Evolutionary conservation across 2,888 invertebrate species (phyloP).

Genomic region (Spisula subtruncata): DNA sequence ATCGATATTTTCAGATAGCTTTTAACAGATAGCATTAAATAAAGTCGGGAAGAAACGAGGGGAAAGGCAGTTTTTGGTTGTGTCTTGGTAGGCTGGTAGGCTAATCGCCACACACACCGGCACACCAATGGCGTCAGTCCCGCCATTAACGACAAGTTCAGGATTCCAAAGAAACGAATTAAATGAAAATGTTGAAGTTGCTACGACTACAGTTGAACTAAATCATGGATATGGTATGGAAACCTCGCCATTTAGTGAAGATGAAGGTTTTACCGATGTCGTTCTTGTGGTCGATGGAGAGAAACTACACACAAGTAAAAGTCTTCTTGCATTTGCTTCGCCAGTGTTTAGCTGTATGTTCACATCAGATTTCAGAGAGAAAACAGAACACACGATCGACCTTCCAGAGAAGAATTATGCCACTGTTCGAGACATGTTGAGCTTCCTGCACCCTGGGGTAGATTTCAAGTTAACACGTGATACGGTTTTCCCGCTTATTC

Average conservation of each 20-base stretch:
- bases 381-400: slow-evolving; percentile 64
- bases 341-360: slow-evolving; percentile 77
- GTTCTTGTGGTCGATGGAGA: slow-evolving; percentile 64
- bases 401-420: slow-evolving; percentile 70
- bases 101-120: not conserved
- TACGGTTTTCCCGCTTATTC: slow-evolving; percentile 66
- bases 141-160: not conserved
- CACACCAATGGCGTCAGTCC: not conserved
- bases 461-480: slow-evolving; percentile 64
- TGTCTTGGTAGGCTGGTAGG: not conserved
- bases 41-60: not conserved
- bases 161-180: not conserved
- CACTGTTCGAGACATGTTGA: slow-evolving; percentile 69
- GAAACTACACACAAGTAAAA: slow-evolving; percentile 64
- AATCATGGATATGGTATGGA: not conserved
- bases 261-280: slow-evolving; percentile 67
- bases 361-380: slow-evolving; percentile 72
- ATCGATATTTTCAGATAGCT: no score
- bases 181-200: not conserved
- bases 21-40: not conserved
- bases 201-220: not conserved
- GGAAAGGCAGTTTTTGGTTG: not conserved
- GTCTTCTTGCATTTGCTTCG: slow-evolving; percentile 73
- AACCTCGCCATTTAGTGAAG: slow-evolving; percentile 52
- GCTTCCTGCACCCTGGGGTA: slow-evolving; percentile 72